Evolutionary conservation across 2,888 invertebrate genomes (phyloP), one percentile per base, ranked within the genome.

Genomic region (Horisme vitalbata): DNA sequence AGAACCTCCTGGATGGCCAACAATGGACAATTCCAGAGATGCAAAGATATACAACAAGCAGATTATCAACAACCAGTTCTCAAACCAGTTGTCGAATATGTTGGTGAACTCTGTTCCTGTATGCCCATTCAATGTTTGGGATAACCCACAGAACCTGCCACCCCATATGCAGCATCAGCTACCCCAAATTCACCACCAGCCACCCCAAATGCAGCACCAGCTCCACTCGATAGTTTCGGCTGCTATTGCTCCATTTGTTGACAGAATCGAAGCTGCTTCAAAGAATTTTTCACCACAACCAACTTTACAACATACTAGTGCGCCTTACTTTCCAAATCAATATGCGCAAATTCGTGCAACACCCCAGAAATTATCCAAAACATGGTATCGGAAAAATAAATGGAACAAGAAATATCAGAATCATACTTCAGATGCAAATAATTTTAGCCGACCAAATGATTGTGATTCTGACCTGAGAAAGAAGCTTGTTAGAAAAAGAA

Each of bases 1-100:
- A 38, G 84, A 85, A 59, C 83, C 83, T 28, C 59, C 57, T 7
- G 71, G 71, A 6, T 52, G 49, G 2, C 79, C 80, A 41, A 74
- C 68, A 27, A 54, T 52, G 36, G 57, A 66, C 32, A 26, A 31
- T n/a, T 5, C 34, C 12, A 31, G 18, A 2, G 26, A 11, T 13
- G 10, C 28, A 26, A 43, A 37, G 9, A 45, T 63, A 2, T 63
- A 59, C 36, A 68, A 68, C 34, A 67, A 71, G 30, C 68, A 65
- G 39, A 47, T 65, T 23, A 65, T 59, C 7, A 71, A 67, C 43
- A 71, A 65, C 35, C 59, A 61, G 28, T 65, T 63, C 45, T 10
- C 59, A n/a, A 67, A 59, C 41, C 45, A 47, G 31, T 28, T 56
- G 31, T 13, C 48, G 13, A 51, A 28, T 38, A 24, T 35, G 20